A percentile compares a stretch with the other conserved stretches of the same genome.
Evolutionary conservation across 1,140 invertebrate species (phyloP).

Genomic region (Formica selysi): DNA sequence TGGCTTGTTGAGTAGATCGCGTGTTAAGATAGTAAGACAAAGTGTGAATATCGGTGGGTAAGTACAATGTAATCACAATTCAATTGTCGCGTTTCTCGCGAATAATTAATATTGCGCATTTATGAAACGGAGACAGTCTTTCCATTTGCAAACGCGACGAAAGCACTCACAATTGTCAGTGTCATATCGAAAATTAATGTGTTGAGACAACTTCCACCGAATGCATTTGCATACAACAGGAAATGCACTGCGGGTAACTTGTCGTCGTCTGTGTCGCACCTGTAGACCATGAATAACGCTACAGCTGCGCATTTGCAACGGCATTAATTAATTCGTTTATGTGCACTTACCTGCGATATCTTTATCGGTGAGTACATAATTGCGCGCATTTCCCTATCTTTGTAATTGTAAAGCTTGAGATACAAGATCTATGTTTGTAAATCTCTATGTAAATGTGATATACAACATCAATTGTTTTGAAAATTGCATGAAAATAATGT

Average conservation of each 20-base stretch:
- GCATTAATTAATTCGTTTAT: conserved; percentile 27
- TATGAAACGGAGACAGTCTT: conserved; percentile 3
- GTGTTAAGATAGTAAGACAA: conserved; percentile 3
- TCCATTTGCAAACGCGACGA: conserved; percentile 6
- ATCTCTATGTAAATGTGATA: neutral
- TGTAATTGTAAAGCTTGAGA: neutral
- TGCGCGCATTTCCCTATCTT: neutral
- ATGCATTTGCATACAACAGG: conserved; percentile 58
- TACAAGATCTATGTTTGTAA: neutral
- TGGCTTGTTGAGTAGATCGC: conserved; percentile 18
- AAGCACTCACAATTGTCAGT: neutral
- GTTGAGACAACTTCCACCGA: conserved; percentile 28
- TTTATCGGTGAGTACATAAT: conserved; percentile 41
- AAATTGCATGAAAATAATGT: neutral
- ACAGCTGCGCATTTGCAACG: conserved; percentile 18
- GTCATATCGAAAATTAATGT: conserved; percentile 46
- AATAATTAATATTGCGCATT: conserved; percentile 19
- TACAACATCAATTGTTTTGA: too few species aligned
- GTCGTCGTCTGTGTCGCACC: conserved; percentile 30
- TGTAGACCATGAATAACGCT: conserved; percentile 63
- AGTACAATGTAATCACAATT: neutral
- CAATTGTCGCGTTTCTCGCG: conserved; percentile 13
- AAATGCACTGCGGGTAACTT: conserved; percentile 51
- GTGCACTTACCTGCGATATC: neutral
- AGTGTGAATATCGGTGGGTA: neutral